Base-by-base conservation (phyloP, 1,140 invertebrate genomes). In the Drosophila tsacasi region DNA sequence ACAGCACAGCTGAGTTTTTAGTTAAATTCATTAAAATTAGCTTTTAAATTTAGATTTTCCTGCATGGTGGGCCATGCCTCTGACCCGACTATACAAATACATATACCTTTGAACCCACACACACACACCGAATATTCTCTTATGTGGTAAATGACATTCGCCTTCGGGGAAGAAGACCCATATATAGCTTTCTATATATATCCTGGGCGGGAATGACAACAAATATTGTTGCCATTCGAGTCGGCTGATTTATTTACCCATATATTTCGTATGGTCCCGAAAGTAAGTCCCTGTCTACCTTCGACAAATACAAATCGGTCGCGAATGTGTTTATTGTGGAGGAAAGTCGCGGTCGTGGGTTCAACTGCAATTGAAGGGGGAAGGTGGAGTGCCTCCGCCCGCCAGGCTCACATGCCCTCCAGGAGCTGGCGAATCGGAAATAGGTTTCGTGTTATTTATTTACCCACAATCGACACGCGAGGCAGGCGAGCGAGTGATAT, bases 401-500 rank as follows among this genome's bases (percentile, higher is more conserved):
- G n/a, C 62, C 35, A 17, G 35, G 44, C 12, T 13, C 17, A 39
- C 54, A 44, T 25, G 10, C 25, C 23, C 67, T 54, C 55, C 40
- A 49, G 59, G 47, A 65, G 35, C 52, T 59, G 47, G 68, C 76
- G 65, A 35, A 76, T 78, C 82, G 76, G 75, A 90, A 90, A 89
- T 90, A 81, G 85, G 85, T 81, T 90, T 85, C 85, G 85, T 90
- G 85, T 90, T 90, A 90, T 91, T 90, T 90, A 90, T 90, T 90
- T 90, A 82, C 85, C 85, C 82, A 82, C 85, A 85, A 90, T 90
- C 85, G 85, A 90, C 85, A 90, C 85, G 85, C 85, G 85, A 89
- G 58, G 71, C 54, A 62, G 75, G 65, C 69, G 69, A 84, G 59
- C 72, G 50, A 65, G 69, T 85, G 85, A 90, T 91, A 90, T 90